Percentiles rank a stretch among this genome's conserved stretches.
Conservation (phyloP, 2,797 vertebrate species). For the Tapera naevia region DNA sequence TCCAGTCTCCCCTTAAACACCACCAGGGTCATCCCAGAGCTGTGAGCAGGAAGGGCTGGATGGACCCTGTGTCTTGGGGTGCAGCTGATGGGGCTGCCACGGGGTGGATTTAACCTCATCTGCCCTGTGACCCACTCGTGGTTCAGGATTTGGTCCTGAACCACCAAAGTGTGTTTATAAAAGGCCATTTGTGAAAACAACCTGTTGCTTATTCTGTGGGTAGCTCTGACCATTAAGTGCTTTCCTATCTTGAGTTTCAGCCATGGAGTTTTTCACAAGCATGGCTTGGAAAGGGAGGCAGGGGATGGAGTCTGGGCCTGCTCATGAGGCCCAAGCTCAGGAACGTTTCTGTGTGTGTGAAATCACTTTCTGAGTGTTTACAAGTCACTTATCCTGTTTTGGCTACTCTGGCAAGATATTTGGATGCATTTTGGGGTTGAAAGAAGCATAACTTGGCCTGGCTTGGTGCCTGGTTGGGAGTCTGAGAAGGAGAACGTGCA, state of each 20-base stretch:
- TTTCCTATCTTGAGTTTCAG: neutral
- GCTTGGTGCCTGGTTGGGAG: neutral
- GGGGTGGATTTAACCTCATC: fast-evolving
- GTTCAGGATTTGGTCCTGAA: neutral
- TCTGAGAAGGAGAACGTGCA: neutral
- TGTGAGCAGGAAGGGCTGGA: neutral
- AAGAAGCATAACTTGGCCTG: neutral
- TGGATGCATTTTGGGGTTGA: fast-evolving
- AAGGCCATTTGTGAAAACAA: neutral
- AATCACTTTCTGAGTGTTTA: neutral
- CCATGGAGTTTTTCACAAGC: neutral
- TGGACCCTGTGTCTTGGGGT: fast-evolving
- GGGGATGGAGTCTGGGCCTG: neutral
- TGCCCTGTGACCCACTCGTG: fast-evolving
- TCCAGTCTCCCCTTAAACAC: no score
- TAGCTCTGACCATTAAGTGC: neutral
- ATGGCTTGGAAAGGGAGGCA: neutral
- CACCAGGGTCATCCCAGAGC: neutral
- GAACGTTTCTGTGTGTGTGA: neutral
- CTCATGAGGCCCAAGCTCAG: neutral
- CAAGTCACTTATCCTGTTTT: neutral
- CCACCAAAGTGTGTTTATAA: neutral
- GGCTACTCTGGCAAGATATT: neutral
- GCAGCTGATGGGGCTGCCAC: neutral
- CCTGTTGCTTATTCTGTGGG: neutral